Conservation (phyloP, 2,888 invertebrate genomes). For the Invenusta paracnida region DNA sequence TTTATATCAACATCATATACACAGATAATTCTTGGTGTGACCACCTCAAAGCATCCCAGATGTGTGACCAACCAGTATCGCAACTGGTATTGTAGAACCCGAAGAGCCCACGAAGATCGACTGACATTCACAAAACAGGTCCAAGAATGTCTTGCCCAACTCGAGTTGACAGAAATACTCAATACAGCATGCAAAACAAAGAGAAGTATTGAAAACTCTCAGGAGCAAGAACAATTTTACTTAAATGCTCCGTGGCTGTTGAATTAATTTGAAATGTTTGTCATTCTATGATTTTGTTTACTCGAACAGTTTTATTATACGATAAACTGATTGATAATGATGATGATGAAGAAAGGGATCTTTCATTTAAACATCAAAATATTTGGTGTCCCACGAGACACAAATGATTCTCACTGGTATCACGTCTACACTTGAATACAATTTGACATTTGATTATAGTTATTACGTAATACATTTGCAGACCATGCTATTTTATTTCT, state of each 20-base stretch:
- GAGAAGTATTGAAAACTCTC: not conserved
- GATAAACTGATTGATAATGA: not conserved
- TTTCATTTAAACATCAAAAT: too few species aligned
- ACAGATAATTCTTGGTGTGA: not conserved
- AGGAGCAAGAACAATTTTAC: not conserved
- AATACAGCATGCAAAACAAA: not conserved
- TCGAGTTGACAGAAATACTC: constrained; percentile 18
- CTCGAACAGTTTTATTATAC: too few species aligned
- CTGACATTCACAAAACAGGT: constrained; percentile 13
- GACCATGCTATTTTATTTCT: too few species aligned
- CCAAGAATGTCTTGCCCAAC: not conserved
- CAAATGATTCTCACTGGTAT: too few species aligned
- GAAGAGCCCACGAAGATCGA: constrained; percentile 1
- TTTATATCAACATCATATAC: not conserved
- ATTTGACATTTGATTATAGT: too few species aligned
- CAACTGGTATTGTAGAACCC: not conserved
- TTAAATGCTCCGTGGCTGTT: not conserved
- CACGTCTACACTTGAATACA: too few species aligned
- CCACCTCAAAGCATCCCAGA: not conserved
- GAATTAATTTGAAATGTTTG: not conserved
- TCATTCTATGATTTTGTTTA: not conserved
- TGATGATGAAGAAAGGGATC: not conserved
- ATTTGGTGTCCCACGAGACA: too few species aligned
- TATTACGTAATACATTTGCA: too few species aligned
- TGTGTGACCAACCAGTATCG: constrained; percentile 2